Conservation (phyloP, 2,888 invertebrate species). For the Eueremaeus valkanovi region DNA sequence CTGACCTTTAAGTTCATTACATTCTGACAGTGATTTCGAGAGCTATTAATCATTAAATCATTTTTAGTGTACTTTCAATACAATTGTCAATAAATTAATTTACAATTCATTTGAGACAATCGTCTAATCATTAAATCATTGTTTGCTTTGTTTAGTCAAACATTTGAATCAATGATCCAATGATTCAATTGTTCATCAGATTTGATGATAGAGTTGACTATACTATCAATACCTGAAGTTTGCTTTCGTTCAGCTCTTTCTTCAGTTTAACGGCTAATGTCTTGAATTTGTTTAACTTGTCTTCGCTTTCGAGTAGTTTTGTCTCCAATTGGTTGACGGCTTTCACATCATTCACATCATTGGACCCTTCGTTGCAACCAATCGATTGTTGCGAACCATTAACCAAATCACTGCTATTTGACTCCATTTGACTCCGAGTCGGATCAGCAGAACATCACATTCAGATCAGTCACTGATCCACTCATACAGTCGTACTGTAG, state of each 20-base stretch:
- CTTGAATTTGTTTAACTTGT: conserved; percentile 47
- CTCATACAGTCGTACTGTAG: too few species aligned
- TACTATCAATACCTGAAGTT: conserved; percentile 42
- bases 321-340: conserved; percentile 23
- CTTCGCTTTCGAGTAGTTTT: conserved; percentile 44
- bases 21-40: background rate
- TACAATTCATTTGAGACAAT: too few species aligned
- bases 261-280: conserved; percentile 46
- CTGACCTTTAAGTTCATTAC: background rate
- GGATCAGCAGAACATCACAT: too few species aligned
- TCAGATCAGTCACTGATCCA: too few species aligned
- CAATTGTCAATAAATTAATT: too few species aligned
- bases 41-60: background rate
- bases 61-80: too few species aligned
- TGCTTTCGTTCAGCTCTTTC: conserved; percentile 45
- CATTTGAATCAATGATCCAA: too few species aligned
- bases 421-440: conserved; percentile 24
- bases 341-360: background rate
- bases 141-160: too few species aligned
- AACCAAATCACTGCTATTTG: conserved; percentile 12
- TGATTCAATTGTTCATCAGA: too few species aligned
- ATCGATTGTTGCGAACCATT: conserved; percentile 13
- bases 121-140: too few species aligned
- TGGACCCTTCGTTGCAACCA: too few species aligned
- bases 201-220: too few species aligned